Evolutionary conservation across 2,113 vertebrate genomes (phyloP).

Genomic region (Prionailurus bengalensis): DNA sequence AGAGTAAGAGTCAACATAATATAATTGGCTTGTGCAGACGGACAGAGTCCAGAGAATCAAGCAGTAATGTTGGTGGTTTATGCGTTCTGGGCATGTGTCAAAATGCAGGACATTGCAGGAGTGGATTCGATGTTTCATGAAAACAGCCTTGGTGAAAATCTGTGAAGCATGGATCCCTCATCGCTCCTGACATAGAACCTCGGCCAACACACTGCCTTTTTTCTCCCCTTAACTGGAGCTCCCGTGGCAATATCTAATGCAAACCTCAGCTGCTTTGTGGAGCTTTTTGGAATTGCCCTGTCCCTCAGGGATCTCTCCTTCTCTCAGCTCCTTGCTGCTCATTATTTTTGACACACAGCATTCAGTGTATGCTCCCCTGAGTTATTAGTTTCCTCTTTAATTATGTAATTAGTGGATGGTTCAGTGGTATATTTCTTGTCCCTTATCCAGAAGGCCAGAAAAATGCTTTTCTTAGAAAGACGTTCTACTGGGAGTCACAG

Average conservation of each 20-base stretch:
- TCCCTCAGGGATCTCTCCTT: not conserved
- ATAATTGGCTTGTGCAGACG: not conserved
- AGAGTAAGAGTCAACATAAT: not conserved
- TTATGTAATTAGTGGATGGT: not conserved
- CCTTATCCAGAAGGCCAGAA: not conserved
- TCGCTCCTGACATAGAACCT: not conserved
- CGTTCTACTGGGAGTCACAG: not conserved
- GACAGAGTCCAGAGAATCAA: not conserved
- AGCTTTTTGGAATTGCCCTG: not conserved
- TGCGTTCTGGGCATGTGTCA: not conserved
- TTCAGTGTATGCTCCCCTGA: not conserved
- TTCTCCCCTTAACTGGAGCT: not conserved
- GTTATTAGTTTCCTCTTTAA: not conserved
- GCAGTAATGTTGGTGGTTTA: not conserved
- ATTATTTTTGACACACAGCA: not conserved
- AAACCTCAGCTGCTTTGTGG: not conserved
- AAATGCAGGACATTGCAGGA: rapidly evolving
- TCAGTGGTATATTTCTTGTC: not conserved
- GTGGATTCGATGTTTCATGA: not conserved
- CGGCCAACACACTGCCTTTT: not conserved
- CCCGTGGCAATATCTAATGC: not conserved
- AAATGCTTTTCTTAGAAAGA: slow-evolving; percentile 24
- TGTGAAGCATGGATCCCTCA: not conserved
- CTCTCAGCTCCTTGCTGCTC: not conserved
- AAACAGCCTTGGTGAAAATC: not conserved